These are phyloP conservation scores for Diplodus sargus DNA, from an alignment of 2,797 vertebrate species.

Conservation along the genomic window DNA sequence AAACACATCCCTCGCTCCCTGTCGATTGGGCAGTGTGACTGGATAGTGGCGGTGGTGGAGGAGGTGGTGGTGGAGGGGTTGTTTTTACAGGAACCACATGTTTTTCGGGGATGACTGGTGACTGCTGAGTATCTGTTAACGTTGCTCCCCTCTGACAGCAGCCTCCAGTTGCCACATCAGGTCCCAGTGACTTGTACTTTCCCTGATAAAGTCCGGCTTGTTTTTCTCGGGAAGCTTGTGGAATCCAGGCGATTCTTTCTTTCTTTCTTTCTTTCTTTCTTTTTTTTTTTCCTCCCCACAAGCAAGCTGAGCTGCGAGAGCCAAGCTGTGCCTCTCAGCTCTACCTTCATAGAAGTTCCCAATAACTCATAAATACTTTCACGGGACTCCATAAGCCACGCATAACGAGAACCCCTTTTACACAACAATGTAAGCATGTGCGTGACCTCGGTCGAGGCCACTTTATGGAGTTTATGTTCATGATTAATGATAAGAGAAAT, in stretches of 20 bases:
- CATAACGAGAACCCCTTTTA: conserved; percentile 63
- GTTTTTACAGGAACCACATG: conserved; percentile 84
- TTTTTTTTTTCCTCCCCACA: background rate
- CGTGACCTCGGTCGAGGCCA: conserved; percentile 28
- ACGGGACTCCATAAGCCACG: conserved; percentile 69
- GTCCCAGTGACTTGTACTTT: conserved; percentile 76
- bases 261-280: background rate
- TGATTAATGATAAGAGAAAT: conserved; percentile 31
- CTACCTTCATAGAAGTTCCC: conserved; percentile 64
- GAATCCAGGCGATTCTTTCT: conserved; percentile 56
- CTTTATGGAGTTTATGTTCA: conserved; percentile 17
- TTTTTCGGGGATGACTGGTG: conserved; percentile 77
- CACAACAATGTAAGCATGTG: conserved; percentile 54
- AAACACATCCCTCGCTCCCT: conserved; percentile 75
- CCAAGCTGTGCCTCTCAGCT: conserved; percentile 66
- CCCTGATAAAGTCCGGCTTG: conserved; percentile 77
- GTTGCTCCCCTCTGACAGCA: conserved; percentile 71
- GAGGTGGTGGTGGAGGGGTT: conserved; percentile 52
- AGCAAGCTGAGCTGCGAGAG: conserved; percentile 63
- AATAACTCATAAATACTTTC: conserved; percentile 80
- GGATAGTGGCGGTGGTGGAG: conserved; percentile 53
- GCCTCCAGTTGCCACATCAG: conserved; percentile 72
- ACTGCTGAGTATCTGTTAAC: conserved; percentile 79
- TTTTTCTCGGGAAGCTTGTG: conserved; percentile 75
- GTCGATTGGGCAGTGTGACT: conserved; percentile 63